These are phyloP conservation scores for Eupleurogrammus muticus DNA, from an alignment of 2,797 vertebrate genomes.

Conservation along the genomic window DNA sequence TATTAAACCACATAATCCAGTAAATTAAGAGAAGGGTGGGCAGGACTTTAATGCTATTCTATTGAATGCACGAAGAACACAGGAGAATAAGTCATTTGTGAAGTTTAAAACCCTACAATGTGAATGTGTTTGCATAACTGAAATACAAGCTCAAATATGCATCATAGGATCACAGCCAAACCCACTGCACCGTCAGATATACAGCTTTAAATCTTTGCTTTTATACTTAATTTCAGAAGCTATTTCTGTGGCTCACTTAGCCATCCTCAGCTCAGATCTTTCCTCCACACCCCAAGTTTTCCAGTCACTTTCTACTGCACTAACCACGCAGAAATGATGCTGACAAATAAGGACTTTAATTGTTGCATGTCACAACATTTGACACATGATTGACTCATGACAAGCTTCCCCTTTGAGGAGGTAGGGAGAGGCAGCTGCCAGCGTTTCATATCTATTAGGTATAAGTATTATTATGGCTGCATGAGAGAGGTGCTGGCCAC, in stretches of 20 bases:
- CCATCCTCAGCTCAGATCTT: conserved; percentile 11
- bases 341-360: conserved; percentile 26
- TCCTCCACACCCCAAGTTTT: conserved; percentile 8
- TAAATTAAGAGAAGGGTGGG: background rate
- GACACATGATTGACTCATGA: conserved; percentile 43
- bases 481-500: conserved; percentile 20
- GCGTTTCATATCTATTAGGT: conserved; percentile 21
- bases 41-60: background rate
- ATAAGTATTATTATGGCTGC: conserved; percentile 6
- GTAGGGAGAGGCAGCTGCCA: conserved; percentile 28
- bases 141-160: background rate
- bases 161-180: background rate
- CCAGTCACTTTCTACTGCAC: conserved; percentile 27
- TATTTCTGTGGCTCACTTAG: background rate
- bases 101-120: background rate
- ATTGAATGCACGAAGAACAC: background rate
- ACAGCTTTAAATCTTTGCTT: background rate
- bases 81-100: background rate
- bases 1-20: background rate
- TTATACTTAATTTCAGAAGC: conserved; percentile 11
- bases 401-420: conserved; percentile 32
- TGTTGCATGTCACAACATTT: conserved; percentile 26
- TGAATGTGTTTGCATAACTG: background rate
- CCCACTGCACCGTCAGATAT: background rate
- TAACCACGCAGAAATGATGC: conserved; percentile 26